Base-by-base conservation (phyloP, 2,888 invertebrate species). In the Drosophila paranaensis region DNA sequence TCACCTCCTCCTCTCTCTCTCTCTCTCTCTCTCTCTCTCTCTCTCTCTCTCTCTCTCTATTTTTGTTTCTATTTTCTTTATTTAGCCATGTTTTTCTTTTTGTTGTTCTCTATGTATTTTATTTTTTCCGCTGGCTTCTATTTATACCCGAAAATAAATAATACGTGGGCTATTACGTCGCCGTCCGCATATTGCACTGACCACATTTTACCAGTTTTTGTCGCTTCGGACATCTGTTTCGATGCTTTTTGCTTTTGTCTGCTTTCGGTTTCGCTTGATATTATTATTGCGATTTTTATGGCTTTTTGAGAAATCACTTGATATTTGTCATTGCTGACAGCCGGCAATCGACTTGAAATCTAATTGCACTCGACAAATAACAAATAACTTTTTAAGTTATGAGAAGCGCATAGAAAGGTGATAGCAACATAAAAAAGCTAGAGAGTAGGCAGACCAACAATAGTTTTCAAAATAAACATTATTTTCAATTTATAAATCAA, bases 101-200 rank as follows among this genome's bases (percentile, higher is more conserved):
- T 27, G 5, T 27, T 48, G 6, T 48, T 30, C 11, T 30, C 4
- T 11, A 20, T n/a, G 30, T 48, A 60, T 40, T n/a, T 33, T 16
- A 40, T 50, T 67, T 54, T 40, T 46, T 39, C 66, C 56, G 53
- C 64, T 55, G 60, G 11, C 43, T 58, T 65, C 67, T 68, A 79
- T 77, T 77, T 78, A 67, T 77, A 78, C 63, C 51, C 60, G 39
- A 46, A 68, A 65, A 63, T 68, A 75, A 79, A 77, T 77, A 77
- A 79, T 61, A 69, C 69, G 64, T 77, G 51, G 61, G 35, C 70
- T 60, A 74, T 70, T 61, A 60, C 61, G 64, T 67, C 48, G 64
- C 64, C 48, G 58, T 65, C 51, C 45, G 64, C 68, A 54, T 60
- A 55, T 65, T 75, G 78, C 78, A 77, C 40, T 62, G 61, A 61